Evolutionary conservation across 1,140 invertebrate species (phyloP), one percentile per base, ranked within the genome.

Genomic region (Solenopsis invicta): DNA sequence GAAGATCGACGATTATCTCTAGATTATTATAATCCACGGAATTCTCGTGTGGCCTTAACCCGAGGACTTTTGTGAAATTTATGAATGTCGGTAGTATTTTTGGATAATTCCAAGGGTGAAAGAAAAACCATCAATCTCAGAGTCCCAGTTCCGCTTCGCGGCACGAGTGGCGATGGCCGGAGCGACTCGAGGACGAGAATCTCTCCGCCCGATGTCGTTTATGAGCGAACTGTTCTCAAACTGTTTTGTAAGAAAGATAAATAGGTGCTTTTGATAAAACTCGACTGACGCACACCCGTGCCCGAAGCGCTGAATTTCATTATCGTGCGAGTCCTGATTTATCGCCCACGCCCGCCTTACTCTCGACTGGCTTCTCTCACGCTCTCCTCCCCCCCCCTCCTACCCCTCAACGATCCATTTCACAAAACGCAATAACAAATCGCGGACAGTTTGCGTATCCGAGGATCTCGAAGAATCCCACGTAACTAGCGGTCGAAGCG

Each of bases 181-280:
- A 74, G 50, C 62, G 45, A 77, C 21, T 64, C 37, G 59, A 71
- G 80, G 86, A 80, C 67, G 78, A 84, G 78, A 75, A 85, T 85
- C 78, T 75, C 54, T 87, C 41, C 78, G 77, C 48, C 54, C 88
- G 71, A 87, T 82, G 76, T 88, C 86, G 88, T 90, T 90, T 90
- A 90, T 88, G 86, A 90, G 81, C 81, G 89, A 90, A 90, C 75
- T 72, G 86, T 88, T 90, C 76, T 90, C 89, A 86, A 90, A 90
- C 85, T 90, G 86, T 90, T 90, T 90, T 87, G 85, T 85, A 90
- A 90, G 88, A 90, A 90, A 90, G 89, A 90, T 90, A 89, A 90
- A 90, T 90, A 90, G 89, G 86, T 75, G 74, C 77, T 78, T 88
- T 90, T 87, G 89, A 90, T 87, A 90, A 90, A 90, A 90, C 67